phyloP scores from a whole-genome alignment of 2,113 vertebrate genomes.

The Cyphomyrus plagiostoma region DNA sequence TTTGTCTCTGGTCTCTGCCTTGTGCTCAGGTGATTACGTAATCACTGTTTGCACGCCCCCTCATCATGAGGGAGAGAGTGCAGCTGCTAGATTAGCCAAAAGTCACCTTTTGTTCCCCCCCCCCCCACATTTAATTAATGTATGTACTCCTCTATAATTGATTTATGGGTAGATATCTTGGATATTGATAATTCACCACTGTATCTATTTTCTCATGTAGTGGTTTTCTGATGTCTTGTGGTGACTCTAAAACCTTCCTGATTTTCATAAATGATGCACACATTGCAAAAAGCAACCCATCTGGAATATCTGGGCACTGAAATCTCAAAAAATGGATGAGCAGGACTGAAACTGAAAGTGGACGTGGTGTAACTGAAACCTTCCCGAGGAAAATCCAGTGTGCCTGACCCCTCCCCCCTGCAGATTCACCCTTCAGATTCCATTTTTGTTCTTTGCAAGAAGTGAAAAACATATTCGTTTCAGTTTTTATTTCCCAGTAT shows the following conservation, averaged over 20 bases:
- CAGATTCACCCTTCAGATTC: neutral
- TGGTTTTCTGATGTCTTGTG: neutral
- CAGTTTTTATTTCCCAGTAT: neutral
- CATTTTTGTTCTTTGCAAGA: neutral
- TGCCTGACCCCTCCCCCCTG: neutral
- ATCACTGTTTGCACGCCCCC: neutral
- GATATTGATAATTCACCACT: neutral
- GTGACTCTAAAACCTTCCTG: neutral
- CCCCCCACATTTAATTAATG: neutral
- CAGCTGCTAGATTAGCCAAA: neutral
- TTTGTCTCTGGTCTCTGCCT: neutral
- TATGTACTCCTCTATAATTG: neutral
- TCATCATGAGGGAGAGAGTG: neutral
- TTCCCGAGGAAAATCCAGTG: neutral
- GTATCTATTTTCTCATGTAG: neutral
- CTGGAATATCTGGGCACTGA: neutral
- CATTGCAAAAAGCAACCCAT: neutral
- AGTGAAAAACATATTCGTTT: neutral
- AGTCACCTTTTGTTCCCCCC: neutral
- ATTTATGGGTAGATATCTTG: neutral
- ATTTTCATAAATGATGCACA: neutral
- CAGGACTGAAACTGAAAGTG: neutral
- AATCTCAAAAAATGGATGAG: neutral
- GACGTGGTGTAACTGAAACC: neutral
- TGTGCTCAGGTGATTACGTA: conserved; percentile 8